Conservation (phyloP, 1,140 invertebrate genomes). For the Sinella curviseta region DNA sequence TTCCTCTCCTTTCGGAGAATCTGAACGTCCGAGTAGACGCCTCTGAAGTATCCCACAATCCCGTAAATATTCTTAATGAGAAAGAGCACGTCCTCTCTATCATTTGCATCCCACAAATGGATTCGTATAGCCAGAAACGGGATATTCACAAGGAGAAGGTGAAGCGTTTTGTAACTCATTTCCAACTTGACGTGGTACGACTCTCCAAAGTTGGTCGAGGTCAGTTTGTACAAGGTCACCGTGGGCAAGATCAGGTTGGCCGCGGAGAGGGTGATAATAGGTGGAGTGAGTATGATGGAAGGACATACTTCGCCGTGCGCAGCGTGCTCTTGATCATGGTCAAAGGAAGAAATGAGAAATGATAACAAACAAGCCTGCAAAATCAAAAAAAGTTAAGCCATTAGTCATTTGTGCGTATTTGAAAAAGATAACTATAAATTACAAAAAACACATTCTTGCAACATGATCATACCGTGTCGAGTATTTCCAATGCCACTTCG, state of each 20-base stretch:
- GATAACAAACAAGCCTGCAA: background rate
- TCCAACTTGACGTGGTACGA: constrained; percentile 51
- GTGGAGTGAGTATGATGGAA: background rate
- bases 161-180: constrained; percentile 56
- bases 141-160: constrained; percentile 60
- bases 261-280: constrained; percentile 58
- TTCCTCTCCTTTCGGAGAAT: background rate
- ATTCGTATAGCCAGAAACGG: constrained; percentile 62
- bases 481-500: constrained; percentile 59
- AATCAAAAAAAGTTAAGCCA: constrained; percentile 6
- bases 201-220: constrained; percentile 53
- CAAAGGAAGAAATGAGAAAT: background rate
- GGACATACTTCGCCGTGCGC: background rate
- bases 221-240: constrained; percentile 60
- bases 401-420: too few relatives aligned
- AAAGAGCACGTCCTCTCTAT: constrained; percentile 57
- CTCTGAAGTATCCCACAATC: constrained; percentile 56
- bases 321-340: background rate
- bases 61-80: constrained; percentile 63
- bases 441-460: background rate
- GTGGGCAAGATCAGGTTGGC: constrained; percentile 63
- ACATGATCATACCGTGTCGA: constrained; percentile 57
- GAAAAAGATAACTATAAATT: background rate
- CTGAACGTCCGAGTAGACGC: constrained; percentile 54
- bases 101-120: constrained; percentile 56